Base-by-base conservation (phyloP, 1,140 invertebrate species). In the Drosophila micromelanica region DNA sequence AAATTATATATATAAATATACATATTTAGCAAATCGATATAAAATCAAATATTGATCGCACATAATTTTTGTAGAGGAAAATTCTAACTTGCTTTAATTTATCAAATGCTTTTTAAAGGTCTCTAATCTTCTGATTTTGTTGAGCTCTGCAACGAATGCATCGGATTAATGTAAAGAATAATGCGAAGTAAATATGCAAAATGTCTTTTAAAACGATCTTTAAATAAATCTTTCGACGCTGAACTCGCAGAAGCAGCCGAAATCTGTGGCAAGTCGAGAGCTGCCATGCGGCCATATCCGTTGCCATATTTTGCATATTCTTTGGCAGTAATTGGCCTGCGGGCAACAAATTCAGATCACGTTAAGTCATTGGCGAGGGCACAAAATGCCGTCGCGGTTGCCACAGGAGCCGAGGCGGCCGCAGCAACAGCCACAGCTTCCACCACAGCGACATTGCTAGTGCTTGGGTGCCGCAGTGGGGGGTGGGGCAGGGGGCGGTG, bases 261-360 rank as follows among this genome's bases (percentile, higher is more conserved):
- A 30, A 35, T 62, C 46, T 30, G 51, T 54, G 30, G 51, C 56
- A 45, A 32, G 15, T 8, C 32, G 32, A 35, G 7, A 15, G 43
- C 57, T 51, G 59, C 46, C 59, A 23, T 35, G 52, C 55, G 11
- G 30, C 43, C 59, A 51, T 42, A 49, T 42, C 45, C 59, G 46
- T 62, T 51, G 59, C 45, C 64, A 72, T 59, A 69, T 73, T 72
- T 65, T 71, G 45, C 68, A 74, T 60, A 64, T 42, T 65, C 55
- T 60, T 32, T 68, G 65, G 69, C 87, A 78, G 73, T 90, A 81
- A 90, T 86, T 90, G 86, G 75, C 72, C 59, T 60, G 81, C 72
- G 70, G 76, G 73, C 80, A 90, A 90, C 86, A 86, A 90, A 90
- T 90, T 90, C 85, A 90, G 81, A 90, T 86, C 78, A 90, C 86